Conservation (phyloP, 2,888 invertebrate species). For the Bombylius major region DNA sequence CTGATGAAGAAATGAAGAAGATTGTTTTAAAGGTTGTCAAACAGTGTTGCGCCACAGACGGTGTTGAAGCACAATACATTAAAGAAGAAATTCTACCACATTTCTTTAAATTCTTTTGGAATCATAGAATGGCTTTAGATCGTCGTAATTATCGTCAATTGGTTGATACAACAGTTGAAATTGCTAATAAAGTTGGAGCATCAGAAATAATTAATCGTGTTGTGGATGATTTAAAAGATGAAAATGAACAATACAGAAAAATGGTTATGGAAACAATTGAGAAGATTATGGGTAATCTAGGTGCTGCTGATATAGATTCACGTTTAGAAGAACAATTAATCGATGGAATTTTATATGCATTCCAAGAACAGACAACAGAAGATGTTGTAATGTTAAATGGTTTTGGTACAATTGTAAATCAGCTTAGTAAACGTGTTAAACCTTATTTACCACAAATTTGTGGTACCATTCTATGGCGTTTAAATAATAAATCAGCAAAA, state of each 20-base stretch:
- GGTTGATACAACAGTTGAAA: constrained; percentile 99
- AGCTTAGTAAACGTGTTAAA: constrained; percentile 93
- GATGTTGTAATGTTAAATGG: constrained; percentile 99
- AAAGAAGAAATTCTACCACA: constrained; percentile 98
- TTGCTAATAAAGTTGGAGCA: constrained; percentile 99
- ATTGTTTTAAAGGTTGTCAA: constrained; percentile 99
- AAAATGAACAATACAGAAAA: constrained; percentile 98
- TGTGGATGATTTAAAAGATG: constrained; percentile 98
- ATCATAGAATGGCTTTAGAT: constrained; percentile 98
- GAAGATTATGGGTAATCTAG: constrained; percentile 94
- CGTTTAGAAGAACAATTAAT: constrained; percentile 97
- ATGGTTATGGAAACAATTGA: constrained; percentile 99
- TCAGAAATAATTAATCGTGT: constrained; percentile 98
- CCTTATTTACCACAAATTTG: constrained; percentile 99
- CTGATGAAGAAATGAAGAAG: constrained; percentile 99
- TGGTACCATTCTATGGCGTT: constrained; percentile 97
- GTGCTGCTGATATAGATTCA: constrained; percentile 96
- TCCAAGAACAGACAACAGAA: constrained; percentile 99
- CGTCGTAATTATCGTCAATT: constrained; percentile 94
- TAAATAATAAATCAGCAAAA: constrained; percentile 99
- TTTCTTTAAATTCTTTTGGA: constrained; percentile 99
- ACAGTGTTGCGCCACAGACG: constrained; percentile 99
- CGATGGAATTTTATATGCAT: constrained; percentile 97
- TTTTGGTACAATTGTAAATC: constrained; percentile 97
- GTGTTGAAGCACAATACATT: constrained; percentile 98